Conservation (phyloP, 2,113 vertebrate genomes). For the Microtus oregoni region DNA sequence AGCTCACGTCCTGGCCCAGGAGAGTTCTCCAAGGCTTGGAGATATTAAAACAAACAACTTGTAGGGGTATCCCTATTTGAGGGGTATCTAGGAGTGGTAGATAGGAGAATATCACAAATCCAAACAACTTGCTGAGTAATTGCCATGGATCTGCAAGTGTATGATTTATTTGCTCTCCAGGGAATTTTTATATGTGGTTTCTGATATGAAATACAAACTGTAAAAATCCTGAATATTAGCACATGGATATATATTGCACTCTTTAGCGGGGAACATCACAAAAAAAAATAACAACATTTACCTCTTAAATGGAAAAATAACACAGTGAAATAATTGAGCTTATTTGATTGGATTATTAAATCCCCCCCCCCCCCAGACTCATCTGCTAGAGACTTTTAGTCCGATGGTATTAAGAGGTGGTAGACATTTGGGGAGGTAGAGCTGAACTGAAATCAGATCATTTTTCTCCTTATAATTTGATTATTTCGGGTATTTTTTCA, state of each 20-base stretch:
- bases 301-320: neutral
- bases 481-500: neutral
- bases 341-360: neutral
- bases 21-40: neutral
- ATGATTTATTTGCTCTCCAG: neutral
- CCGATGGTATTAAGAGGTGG: neutral
- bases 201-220: neutral
- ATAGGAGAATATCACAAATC: neutral
- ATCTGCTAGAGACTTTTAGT: neutral
- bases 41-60: neutral
- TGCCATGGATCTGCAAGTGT: neutral
- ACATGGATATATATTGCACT: neutral
- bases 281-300: neutral
- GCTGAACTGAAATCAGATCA: neutral
- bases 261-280: neutral
- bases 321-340: neutral
- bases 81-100: neutral
- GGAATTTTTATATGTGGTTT: neutral
- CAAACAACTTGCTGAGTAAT: neutral
- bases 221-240: neutral
- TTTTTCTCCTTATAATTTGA: neutral
- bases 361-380: neutral
- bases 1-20: neutral
- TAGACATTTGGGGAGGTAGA: neutral
- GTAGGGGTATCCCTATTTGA: neutral